phyloP scores from a whole-genome alignment of 2,113 vertebrate species.

The Nymphicus hollandicus region DNA sequence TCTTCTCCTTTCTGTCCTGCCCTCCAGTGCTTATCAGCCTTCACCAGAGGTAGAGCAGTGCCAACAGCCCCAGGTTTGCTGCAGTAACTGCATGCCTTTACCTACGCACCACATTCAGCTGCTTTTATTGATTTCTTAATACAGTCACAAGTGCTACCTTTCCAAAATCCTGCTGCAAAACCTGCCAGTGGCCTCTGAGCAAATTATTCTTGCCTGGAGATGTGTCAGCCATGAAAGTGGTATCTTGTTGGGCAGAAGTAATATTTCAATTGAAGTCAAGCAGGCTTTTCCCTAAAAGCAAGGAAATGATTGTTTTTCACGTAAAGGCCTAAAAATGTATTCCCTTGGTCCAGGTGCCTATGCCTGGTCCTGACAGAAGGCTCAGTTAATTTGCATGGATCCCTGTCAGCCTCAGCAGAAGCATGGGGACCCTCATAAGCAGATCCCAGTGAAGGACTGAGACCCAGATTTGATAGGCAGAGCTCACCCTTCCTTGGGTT shows the following conservation, averaged over 20 bases:
- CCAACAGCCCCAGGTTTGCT: background rate
- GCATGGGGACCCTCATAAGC: background rate
- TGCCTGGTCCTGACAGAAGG: background rate
- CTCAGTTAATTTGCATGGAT: background rate
- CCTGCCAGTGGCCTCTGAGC: background rate
- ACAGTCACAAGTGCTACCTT: background rate
- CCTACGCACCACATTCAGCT: background rate
- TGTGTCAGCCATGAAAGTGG: background rate
- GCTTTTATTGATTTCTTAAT: background rate
- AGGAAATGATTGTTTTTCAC: background rate
- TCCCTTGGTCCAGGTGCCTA: background rate
- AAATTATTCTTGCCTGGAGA: background rate
- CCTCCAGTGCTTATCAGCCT: background rate
- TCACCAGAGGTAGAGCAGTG: background rate
- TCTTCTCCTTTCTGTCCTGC: background rate
- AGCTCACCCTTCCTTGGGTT: fast-evolving
- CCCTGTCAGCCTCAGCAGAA: fast-evolving
- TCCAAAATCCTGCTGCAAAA: background rate
- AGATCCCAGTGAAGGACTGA: background rate
- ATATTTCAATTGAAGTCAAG: background rate
- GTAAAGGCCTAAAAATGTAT: background rate
- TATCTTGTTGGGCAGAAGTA: background rate
- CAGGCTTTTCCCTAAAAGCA: background rate
- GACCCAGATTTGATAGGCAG: background rate
- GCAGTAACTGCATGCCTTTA: background rate